Evolutionary conservation across 2,797 vertebrate species (phyloP), one percentile per base, ranked within the genome.

Genomic region (Artibeus lituratus): DNA sequence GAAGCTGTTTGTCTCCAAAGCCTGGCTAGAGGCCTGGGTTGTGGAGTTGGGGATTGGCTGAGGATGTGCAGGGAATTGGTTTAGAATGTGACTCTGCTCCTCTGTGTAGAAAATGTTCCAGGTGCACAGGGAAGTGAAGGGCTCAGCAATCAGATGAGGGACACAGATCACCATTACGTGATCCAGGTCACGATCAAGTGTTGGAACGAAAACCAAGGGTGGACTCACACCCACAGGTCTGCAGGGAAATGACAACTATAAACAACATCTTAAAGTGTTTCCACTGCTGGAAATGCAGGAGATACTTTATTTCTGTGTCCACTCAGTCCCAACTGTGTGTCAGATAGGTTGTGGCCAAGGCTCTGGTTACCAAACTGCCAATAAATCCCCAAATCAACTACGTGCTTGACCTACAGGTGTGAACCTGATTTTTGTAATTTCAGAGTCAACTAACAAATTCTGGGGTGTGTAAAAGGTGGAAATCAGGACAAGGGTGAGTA

Each of bases 141-240:
- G 5, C 32, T 72, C 22, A 37, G 37, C 11, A 89, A 29, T 35
- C 2, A 32, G 19, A 26, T 15, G 32, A 39, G 12, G 29, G 22
- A 35, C 22, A 32, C 5, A 0, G 0, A 3, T 32, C 29, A 11
- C 14, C 11, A 11, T 47, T 44, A 5, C n/a, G 32, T 67, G 35
- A 77, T 77, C 24, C 85, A 19, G 29, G 67, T 53, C 84, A 59
- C 0, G 6, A 42, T 29, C 57, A 77, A 76, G 39, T 9, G 11
- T 29, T 69, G 9, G 4, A 15, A 26, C 3, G 78, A 29, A 53
- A 86, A 69, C 42, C 44, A 29, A 77, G 57, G 24, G 11, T n/a
- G 29, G 8, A 4, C 1, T 80, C 47, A 16, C 1, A 3, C 1
- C 15, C 3, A 26, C 2, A 18, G 24, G 5, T 19, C 19, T 89